Conservation (phyloP, 1,140 invertebrate genomes). For the Elysia chlorotica region DNA sequence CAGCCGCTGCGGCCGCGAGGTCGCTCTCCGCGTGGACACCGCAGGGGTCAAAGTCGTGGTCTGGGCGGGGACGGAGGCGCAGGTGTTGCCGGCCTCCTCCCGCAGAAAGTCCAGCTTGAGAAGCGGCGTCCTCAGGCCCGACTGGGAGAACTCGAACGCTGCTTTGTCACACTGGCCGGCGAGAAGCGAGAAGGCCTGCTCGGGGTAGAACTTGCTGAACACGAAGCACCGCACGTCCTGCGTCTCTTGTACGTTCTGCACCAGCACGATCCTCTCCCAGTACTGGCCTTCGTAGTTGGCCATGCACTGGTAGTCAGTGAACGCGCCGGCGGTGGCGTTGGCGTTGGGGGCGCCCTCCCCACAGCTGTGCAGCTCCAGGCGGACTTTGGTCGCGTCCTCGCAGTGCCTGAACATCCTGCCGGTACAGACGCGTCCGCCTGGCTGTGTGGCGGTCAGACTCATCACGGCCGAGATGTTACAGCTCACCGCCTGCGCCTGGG, state of each 20-base stretch:
- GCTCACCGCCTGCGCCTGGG: not conserved
- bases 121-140: constrained; percentile 25
- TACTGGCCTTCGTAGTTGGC: constrained; percentile 33
- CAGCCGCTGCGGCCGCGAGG: too few relatives aligned
- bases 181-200: constrained; percentile 28
- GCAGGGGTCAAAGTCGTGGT: too few relatives aligned
- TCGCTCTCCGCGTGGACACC: too few relatives aligned
- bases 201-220: constrained; percentile 31
- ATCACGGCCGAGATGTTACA: constrained; percentile 34
- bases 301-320: constrained; percentile 33
- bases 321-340: too few relatives aligned
- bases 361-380: constrained; percentile 31
- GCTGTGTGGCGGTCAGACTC: constrained; percentile 31
- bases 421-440: constrained; percentile 29
- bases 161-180: constrained; percentile 38
- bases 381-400: constrained; percentile 26
- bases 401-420: constrained; percentile 38
- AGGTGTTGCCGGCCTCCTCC: constrained; percentile 28
- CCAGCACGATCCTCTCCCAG: constrained; percentile 37
- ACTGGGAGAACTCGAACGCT: constrained; percentile 30
- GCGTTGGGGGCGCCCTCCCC: not conserved
- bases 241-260: constrained; percentile 31
- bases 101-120: constrained; percentile 15
- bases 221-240: constrained; percentile 30
- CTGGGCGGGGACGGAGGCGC: constrained; percentile 31